phyloP scores from a whole-genome alignment of 2,797 vertebrate genomes.

The Pseudochromis fuscus region DNA sequence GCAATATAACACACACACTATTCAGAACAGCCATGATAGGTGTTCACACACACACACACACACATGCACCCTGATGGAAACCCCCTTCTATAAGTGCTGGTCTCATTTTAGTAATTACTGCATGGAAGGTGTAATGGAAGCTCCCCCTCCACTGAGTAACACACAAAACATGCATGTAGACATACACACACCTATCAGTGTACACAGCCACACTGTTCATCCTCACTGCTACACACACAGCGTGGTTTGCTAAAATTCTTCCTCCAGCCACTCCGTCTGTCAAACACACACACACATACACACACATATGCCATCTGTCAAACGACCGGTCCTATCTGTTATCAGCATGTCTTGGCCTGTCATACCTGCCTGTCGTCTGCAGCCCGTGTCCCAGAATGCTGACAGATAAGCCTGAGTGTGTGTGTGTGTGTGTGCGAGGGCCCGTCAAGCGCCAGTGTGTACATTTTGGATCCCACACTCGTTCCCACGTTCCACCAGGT shows the following conservation, averaged over 20 bases:
- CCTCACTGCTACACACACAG: not conserved
- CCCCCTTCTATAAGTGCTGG: slow-evolving; percentile 51
- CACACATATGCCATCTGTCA: slow-evolving; percentile 42
- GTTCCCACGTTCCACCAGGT: slow-evolving; percentile 58
- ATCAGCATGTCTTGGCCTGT: slow-evolving; percentile 67
- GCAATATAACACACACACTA: slow-evolving; percentile 42
- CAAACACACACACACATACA: slow-evolving; percentile 11
- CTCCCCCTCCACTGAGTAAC: slow-evolving; percentile 45
- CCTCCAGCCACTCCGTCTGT: slow-evolving; percentile 1
- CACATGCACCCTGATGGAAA: slow-evolving; percentile 56
- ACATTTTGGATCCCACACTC: slow-evolving; percentile 36
- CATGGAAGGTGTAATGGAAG: slow-evolving; percentile 69
- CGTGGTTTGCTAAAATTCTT: not conserved
- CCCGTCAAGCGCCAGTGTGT: slow-evolving; percentile 39
- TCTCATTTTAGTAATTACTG: slow-evolving; percentile 73
- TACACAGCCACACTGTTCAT: slow-evolving; percentile 23
- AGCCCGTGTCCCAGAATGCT: slow-evolving; percentile 69
- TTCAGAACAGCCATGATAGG: slow-evolving; percentile 28
- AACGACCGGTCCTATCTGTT: slow-evolving; percentile 63
- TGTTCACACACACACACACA: slow-evolving; percentile 4
- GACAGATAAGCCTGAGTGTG: slow-evolving; percentile 61
- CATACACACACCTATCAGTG: slow-evolving; percentile 19
- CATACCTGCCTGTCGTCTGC: slow-evolving; percentile 77
- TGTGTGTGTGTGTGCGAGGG: slow-evolving; percentile 13
- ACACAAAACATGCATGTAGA: slow-evolving; percentile 30